Percentiles rank a stretch among this genome's conserved stretches.
Evolutionary conservation across 2,888 invertebrate genomes (phyloP).

Genomic region (Galeruca laticollis): DNA sequence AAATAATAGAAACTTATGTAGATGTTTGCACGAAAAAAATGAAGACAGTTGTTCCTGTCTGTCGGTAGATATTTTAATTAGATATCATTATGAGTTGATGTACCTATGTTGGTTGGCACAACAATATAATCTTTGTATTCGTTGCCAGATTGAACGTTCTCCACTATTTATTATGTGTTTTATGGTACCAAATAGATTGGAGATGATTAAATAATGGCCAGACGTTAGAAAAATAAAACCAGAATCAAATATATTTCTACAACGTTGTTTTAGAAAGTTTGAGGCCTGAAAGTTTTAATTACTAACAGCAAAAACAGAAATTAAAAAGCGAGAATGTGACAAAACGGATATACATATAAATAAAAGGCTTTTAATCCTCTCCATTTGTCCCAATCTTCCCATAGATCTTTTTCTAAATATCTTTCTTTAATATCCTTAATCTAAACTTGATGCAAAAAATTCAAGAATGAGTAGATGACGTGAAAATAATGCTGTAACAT

Average conservation of each 20-base stretch:
- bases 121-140: constrained; percentile 18
- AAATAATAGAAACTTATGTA: not conserved
- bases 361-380: no score
- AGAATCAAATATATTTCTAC: not conserved
- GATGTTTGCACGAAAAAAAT: not conserved
- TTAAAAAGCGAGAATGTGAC: no score
- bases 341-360: no score
- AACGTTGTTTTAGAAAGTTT: no score
- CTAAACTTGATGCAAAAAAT: no score
- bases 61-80: not conserved
- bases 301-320: no score
- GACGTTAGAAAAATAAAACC: not conserved
- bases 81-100: not conserved
- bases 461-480: no score
- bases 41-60: constrained; percentile 6
- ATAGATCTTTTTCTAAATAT: no score
- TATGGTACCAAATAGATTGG: constrained; percentile 2
- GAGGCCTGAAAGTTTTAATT: no score
- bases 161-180: not conserved
- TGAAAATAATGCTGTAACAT: no score
- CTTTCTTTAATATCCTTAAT: no score
- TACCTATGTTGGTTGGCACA: not conserved
- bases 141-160: constrained; percentile 16
- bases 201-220: not conserved
- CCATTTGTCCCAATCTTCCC: no score